These are phyloP conservation scores for Acropternis orthonyx DNA, from an alignment of 2,797 vertebrate species.

Conservation along the genomic window DNA sequence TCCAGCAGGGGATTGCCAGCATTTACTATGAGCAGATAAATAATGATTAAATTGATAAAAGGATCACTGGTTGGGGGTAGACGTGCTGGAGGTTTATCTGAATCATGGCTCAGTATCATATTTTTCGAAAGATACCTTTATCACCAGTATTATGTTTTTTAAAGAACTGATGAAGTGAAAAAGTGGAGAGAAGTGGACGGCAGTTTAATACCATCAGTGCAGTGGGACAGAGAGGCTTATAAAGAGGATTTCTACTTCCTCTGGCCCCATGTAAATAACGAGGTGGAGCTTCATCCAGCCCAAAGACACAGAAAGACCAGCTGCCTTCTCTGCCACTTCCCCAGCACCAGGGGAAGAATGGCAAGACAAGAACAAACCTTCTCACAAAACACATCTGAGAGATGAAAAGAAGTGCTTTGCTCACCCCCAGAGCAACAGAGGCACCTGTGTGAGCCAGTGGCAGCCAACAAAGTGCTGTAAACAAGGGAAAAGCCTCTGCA, in stretches of 20 bases:
- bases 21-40: neutral
- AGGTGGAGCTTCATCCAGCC: neutral
- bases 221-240: neutral
- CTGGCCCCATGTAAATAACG: neutral
- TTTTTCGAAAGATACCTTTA: neutral
- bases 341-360: neutral
- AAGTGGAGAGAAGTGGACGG: neutral
- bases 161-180: neutral
- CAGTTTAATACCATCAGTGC: neutral
- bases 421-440: neutral
- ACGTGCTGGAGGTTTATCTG: neutral
- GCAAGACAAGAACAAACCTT: neutral
- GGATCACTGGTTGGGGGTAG: neutral
- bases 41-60: neutral
- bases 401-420: neutral
- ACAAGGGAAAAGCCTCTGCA: neutral
- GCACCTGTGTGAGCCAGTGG: neutral
- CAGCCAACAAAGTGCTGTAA: neutral
- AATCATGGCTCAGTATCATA: accelerated
- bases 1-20: neutral
- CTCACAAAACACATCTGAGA: neutral
- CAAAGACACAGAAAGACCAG: neutral
- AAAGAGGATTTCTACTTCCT: neutral
- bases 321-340: neutral
- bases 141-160: neutral